A percentile compares a stretch with the other conserved stretches of the same genome.
These are phyloP conservation scores for Perdita meconis DNA, from an alignment of 2,888 invertebrate genomes.

Conservation along the genomic window DNA sequence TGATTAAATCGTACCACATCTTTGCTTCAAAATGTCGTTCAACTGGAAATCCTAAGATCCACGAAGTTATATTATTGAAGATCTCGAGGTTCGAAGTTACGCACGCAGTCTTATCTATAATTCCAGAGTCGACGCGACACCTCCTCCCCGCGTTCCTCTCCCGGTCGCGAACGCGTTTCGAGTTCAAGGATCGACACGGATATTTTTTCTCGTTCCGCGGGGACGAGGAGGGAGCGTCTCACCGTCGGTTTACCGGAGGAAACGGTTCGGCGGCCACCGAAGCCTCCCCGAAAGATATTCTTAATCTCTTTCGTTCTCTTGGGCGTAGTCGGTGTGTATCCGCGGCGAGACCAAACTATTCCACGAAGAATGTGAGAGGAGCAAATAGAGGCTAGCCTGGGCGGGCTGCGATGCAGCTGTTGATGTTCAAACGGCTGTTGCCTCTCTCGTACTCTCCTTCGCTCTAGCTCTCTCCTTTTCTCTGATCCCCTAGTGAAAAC, in stretches of 20 bases:
- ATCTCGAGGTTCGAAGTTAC: background rate
- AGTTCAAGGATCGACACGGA: slow-evolving; percentile 63
- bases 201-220: slow-evolving; percentile 53
- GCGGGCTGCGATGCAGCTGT: slow-evolving; percentile 81
- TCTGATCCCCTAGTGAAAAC: slow-evolving; percentile 37
- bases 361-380: slow-evolving; percentile 81
- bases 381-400: slow-evolving; percentile 76
- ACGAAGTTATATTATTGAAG: background rate
- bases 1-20: background rate
- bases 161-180: slow-evolving; percentile 32
- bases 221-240: slow-evolving; percentile 12
- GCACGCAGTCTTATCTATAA: slow-evolving; percentile 46
- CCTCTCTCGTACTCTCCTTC: slow-evolving; percentile 35
- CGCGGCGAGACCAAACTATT: slow-evolving; percentile 78
- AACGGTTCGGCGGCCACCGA: slow-evolving; percentile 46
- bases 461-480: slow-evolving; percentile 3
- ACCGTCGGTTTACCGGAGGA: slow-evolving; percentile 23
- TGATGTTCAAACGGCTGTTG: slow-evolving; percentile 72
- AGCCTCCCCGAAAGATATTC: slow-evolving; percentile 75
- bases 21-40: background rate
- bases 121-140: slow-evolving; percentile 8
- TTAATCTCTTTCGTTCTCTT: slow-evolving; percentile 70
- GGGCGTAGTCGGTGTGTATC: slow-evolving; percentile 70
- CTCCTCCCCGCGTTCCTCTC: slow-evolving; percentile 19
- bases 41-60: background rate